phyloP scores from a whole-genome alignment of 2,888 invertebrate genomes.

The Eupithecia subumbrata region DNA sequence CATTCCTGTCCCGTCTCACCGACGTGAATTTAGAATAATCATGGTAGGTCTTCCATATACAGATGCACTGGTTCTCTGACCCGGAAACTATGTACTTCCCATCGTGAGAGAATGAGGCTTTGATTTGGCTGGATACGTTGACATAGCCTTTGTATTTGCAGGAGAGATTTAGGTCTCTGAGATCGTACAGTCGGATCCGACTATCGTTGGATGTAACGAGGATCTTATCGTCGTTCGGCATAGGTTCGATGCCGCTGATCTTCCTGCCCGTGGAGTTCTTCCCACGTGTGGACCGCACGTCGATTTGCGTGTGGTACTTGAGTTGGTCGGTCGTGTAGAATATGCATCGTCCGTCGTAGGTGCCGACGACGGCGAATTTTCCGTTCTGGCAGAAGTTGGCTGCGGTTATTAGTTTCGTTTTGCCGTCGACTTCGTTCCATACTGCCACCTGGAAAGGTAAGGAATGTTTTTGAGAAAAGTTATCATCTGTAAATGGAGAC shows the following conservation, averaged over 20 bases:
- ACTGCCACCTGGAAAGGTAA: slow-evolving; percentile 88
- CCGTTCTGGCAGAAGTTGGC: slow-evolving; percentile 99
- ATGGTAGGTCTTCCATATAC: slow-evolving; percentile 99
- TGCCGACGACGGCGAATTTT: slow-evolving; percentile 98
- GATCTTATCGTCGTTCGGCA: slow-evolving; percentile 97
- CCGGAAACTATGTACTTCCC: slow-evolving; percentile 99
- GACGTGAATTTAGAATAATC: slow-evolving; percentile 98
- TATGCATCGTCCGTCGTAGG: slow-evolving; percentile 98
- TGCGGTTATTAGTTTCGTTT: slow-evolving; percentile 96
- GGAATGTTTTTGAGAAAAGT: background rate
- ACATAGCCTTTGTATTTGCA: slow-evolving; percentile 97
- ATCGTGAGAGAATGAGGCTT: slow-evolving; percentile 98
- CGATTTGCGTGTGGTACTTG: slow-evolving; percentile 98
- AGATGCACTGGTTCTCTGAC: slow-evolving; percentile 98
- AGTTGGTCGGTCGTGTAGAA: slow-evolving; percentile 99
- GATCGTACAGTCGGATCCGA: slow-evolving; percentile 96
- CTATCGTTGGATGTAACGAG: slow-evolving; percentile 99
- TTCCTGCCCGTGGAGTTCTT: slow-evolving; percentile 97
- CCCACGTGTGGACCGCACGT: slow-evolving; percentile 97
- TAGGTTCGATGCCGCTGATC: slow-evolving; percentile 98
- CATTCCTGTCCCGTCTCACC: slow-evolving; percentile 95
- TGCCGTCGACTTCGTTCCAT: slow-evolving; percentile 99
- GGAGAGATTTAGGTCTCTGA: slow-evolving; percentile 96
- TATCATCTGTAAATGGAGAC: no score
- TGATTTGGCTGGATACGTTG: slow-evolving; percentile 98